These are phyloP conservation scores for Melanostoma mellinum DNA, from an alignment of 2,888 invertebrate genomes.

Conservation along the genomic window DNA sequence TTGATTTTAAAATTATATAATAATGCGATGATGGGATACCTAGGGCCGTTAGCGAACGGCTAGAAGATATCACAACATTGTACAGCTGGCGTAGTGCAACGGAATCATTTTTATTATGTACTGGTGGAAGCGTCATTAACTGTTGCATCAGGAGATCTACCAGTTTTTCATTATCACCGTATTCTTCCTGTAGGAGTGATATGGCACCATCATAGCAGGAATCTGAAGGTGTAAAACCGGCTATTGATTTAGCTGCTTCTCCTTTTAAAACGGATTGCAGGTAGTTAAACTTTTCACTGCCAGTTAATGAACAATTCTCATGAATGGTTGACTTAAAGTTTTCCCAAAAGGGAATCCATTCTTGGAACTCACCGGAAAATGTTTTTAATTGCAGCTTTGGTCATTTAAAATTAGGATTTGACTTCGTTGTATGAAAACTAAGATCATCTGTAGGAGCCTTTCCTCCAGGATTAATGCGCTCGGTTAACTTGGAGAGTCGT, in stretches of 20 bases:
- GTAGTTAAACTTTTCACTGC: constrained; percentile 14
- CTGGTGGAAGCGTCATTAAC: background rate
- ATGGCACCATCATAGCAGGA: constrained; percentile 3
- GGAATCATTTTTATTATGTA: background rate
- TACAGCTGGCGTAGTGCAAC: background rate
- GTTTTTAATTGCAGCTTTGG: background rate
- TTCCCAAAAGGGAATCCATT: constrained; percentile 24
- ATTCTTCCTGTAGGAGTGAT: background rate
- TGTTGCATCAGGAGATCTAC: constrained; percentile 7
- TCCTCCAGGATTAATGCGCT: too few species aligned
- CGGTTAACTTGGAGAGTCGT: background rate
- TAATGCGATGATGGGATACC: constrained; percentile 5
- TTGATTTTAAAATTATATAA: constrained; percentile 1
- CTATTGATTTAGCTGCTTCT: background rate
- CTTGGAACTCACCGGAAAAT: constrained; percentile 1
- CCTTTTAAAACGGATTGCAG: background rate
- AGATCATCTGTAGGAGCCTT: background rate
- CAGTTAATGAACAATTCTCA: background rate
- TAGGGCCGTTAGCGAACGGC: background rate
- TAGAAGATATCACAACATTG: background rate
- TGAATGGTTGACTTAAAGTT: constrained; percentile 4
- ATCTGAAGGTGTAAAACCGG: constrained; percentile 6
- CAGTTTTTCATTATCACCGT: constrained; percentile 8
- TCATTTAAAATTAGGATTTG: background rate
- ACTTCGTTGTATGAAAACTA: background rate